These are phyloP conservation scores for Stegostoma tigrinum DNA, from an alignment of 2,113 vertebrate species.

Conservation along the genomic window DNA sequence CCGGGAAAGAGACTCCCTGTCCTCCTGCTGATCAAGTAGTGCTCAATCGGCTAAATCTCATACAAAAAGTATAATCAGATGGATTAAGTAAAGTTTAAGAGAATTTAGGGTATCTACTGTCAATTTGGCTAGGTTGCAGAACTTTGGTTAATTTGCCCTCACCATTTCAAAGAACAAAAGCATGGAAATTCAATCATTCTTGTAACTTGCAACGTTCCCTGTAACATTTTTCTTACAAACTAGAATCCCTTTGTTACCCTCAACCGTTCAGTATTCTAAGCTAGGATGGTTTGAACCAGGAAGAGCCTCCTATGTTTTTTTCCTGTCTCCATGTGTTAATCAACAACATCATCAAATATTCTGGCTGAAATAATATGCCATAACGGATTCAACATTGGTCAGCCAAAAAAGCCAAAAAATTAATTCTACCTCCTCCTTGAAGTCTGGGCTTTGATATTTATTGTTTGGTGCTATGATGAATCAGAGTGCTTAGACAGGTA, in stretches of 20 bases:
- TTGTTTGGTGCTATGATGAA: neutral
- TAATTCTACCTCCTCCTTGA: neutral
- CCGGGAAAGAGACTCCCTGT: neutral
- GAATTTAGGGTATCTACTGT: neutral
- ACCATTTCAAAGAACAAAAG: neutral
- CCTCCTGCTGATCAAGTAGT: neutral
- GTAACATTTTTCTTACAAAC: too few species aligned
- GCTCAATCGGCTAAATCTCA: neutral
- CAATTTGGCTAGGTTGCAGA: neutral
- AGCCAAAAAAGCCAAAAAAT: neutral
- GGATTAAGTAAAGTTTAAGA: neutral
- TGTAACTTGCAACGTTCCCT: constrained; percentile 10
- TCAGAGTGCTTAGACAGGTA: neutral
- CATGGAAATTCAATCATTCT: neutral
- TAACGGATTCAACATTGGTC: neutral
- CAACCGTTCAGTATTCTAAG: neutral
- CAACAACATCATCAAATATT: neutral
- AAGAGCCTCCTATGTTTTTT: neutral
- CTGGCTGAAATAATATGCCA: neutral
- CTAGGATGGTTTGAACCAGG: neutral
- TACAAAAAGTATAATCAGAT: neutral
- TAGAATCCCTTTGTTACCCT: neutral
- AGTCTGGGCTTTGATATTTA: neutral
- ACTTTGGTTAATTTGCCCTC: neutral
- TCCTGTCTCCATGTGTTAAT: neutral